Evolutionary conservation across 2,797 vertebrate genomes (phyloP).

Genomic region (Catharus ustulatus): DNA sequence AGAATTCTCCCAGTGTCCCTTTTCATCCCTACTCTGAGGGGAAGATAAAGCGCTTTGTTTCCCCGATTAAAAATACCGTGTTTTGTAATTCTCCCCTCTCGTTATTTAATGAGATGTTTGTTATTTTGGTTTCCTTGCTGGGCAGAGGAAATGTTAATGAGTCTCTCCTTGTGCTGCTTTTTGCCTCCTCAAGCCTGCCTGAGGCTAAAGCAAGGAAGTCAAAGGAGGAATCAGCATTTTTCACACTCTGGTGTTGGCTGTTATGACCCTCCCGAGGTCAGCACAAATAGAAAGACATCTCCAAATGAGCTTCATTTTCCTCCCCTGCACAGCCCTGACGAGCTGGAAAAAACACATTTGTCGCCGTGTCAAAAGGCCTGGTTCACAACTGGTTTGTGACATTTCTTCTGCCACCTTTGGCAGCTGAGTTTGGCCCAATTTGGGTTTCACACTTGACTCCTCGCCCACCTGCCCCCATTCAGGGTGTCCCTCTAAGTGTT

Average conservation of each 20-base stretch:
- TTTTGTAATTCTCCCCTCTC: background rate
- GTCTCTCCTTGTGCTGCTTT: background rate
- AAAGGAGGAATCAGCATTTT: background rate
- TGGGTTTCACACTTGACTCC: background rate
- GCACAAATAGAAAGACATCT: background rate
- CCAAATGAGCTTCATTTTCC: background rate
- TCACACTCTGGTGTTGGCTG: background rate
- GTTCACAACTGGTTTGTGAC: background rate
- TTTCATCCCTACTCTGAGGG: background rate
- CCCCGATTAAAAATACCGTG: background rate
- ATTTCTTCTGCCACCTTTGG: background rate
- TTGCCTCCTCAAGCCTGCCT: background rate
- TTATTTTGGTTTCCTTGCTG: background rate
- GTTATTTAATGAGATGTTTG: constrained; percentile 18
- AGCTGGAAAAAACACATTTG: background rate
- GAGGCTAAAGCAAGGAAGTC: background rate
- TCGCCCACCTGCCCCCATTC: background rate
- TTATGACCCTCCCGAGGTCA: background rate
- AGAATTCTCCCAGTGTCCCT: background rate
- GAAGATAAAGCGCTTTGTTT: background rate
- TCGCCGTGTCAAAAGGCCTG: background rate
- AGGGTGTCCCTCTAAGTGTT: background rate
- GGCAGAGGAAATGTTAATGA: constrained; percentile 33
- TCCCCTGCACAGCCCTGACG: background rate
- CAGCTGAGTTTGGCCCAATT: background rate